Conservation (phyloP, 2,113 vertebrate species). For the Grammomys dolichurus region DNA sequence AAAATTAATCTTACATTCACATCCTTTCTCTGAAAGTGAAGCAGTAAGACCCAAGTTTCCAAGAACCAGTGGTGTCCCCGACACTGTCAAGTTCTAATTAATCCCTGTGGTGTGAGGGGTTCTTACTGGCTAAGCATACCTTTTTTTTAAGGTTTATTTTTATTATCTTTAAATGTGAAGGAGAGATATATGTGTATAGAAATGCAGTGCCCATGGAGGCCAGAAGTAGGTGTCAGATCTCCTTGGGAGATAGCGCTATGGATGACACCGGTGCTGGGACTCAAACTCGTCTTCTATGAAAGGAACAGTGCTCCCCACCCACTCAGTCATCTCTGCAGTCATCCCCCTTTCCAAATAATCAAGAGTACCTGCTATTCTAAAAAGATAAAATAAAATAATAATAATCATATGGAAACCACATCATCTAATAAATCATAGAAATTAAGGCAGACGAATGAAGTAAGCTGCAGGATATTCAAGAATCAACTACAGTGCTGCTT, state of each 20-base stretch:
- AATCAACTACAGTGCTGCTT: slow-evolving; percentile 44
- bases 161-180: neutral
- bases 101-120: neutral
- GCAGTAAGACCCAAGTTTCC: slow-evolving; percentile 36
- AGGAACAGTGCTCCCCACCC: neutral
- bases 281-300: neutral
- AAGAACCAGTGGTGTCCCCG: neutral
- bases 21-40: slow-evolving; percentile 48
- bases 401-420: neutral
- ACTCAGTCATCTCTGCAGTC: neutral
- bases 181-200: neutral
- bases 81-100: slow-evolving; percentile 11
- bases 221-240: neutral
- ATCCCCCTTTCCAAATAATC: neutral
- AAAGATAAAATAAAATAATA: no score
- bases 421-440: slow-evolving; percentile 58
- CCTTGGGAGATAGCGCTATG: neutral
- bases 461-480: slow-evolving; percentile 29
- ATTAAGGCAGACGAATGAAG: slow-evolving; percentile 58
- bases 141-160: neutral
- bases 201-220: neutral
- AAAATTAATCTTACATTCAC: slow-evolving; percentile 17
- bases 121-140: neutral
- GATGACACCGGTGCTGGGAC: neutral
- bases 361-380: neutral